Evolutionary conservation across 2,797 vertebrate genomes (phyloP), one percentile per base, ranked within the genome.

Genomic region (Enteromius afrohamiltoni): DNA sequence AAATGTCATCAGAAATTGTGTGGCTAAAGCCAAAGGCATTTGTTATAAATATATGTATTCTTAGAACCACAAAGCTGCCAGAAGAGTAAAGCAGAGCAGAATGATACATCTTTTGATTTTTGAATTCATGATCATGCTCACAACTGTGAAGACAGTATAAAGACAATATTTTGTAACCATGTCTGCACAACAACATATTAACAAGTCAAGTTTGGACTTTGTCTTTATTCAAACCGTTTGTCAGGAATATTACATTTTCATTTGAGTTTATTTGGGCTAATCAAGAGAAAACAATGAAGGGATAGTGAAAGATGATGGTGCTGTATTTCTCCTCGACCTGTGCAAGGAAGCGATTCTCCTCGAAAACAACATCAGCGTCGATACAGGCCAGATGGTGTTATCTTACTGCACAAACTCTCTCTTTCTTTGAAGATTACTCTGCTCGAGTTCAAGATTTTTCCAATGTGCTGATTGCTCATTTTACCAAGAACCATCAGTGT

Each of bases 141-240:
- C 5, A 62, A 19, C 47, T 74, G 34, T 3, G 19, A 53, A 34
- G 71, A 13, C 31, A 13, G 49, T 75, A 34, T 13, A 31, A 11
- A 53, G 64, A 6, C 74, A 60, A 37, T 60, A 42, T 7, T 58
- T 53, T 49, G 6, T 17, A 78, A 19, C n/a, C 4, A 21, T 11
- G 23, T 29, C 40, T 13, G 9, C 26, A 49, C 14, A 58, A 21
- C 42, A 34, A 34, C 26, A 34, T 31, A 13, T 74, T 21, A 37
- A 82, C 80, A 74, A 37, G 42, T 64, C 42, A 51, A 34, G 42
- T 51, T 53, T 53, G 31, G 34, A 64, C 23, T 42, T 58, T 71
- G 21, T 62, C 42, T 82, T 82, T 74, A 74, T 82, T 64, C 8
- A 71, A 49, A 23, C 29, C 0, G 34, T 23, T 67, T 68, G 62